Evolutionary conservation across 2,113 vertebrate species (phyloP), one percentile per base, ranked within the genome.

Genomic region (Coryphaenoides rupestris): DNA sequence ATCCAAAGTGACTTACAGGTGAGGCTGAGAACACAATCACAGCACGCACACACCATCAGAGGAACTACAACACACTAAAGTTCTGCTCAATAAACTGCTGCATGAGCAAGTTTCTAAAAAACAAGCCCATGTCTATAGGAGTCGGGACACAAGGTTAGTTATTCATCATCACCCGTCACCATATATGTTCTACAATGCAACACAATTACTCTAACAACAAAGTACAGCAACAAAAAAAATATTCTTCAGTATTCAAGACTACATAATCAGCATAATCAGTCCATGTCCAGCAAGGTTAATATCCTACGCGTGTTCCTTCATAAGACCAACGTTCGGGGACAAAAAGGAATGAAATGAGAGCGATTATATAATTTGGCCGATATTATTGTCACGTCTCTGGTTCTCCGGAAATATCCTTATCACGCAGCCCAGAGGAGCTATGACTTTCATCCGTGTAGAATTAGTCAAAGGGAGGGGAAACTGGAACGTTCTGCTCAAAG

Each of bases 191-290:
- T 40, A 40, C 7, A 40, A 10, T 40, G 6, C 33, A n/a, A 40
- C 33, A 6, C 33, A 40, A 40, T 9, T 40, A 40, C 33, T 12
- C 9, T 40, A 40, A 40, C 6, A 40, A 12, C 1, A 13, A 40
- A 63, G n/a, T n/a, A n/a, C n/a, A n/a, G n/a, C n/a, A n/a, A 40
- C 6, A 40, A 12, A 7, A 13, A 40, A 63, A 70, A 66, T 64
- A 17, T 17, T 50, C 15, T 50, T 17, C n/a, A n/a, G 15, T 50
- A 50, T 50, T 50, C 9, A 50, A 50, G 47, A 17, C 47, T 47
- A 16, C 2, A 47, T 14, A n/a, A n/a, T n/a, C n/a, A 3, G n/a
- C n/a, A 6, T n/a, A 50, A n/a, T 50, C 47, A n/a, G 47, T 14
- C 47, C 47, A 3, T 16, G n/a, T 13, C 15, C 15, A n/a, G 47